Base-by-base conservation (phyloP, 2,113 vertebrate species). In the Misgurnus anguillicaudatus region DNA sequence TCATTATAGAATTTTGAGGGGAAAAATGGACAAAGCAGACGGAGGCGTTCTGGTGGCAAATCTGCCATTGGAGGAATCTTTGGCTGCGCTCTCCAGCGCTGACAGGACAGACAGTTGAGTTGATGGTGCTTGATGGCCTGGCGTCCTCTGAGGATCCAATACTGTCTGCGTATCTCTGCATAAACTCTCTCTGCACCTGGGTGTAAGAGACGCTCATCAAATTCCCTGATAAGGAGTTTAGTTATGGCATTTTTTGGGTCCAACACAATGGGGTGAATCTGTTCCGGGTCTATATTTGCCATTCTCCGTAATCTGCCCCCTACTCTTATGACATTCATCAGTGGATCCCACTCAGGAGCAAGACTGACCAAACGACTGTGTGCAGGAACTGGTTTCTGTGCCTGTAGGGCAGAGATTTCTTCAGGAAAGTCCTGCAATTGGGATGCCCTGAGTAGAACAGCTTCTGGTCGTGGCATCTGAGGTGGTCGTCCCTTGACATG, bases 21-120 rank as follows among this genome's bases (percentile, higher is more conserved):
- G n/a, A n/a, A n/a, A n/a, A n/a, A n/a, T n/a, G n/a, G n/a, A 64
- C 62, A 64, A 8, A 64, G 16, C 14, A 64, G 8, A 9, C 16
- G 4, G 36, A 39, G n/a, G n/a, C 8, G 16, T n/a, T 64, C 38
- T 16, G 62, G 16, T n/a, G 62, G 62, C 3, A 64, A 41, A 14
- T 64, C 38, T n/a, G 69, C 24, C 69, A 72, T 57, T 19, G 57
- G 71, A 2, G 57, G 57, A 0, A 74, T 7, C 39, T 74, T 74
- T 62, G 71, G 57, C 17, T 60, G 55, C 0, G 58, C 21, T 24
- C 72, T 47, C 72, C 51, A 72, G 0, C 16, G 7, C 38, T 41
- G 62, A 38, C 66, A 68, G 1, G 45, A 14, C 11, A 16, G 19
- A 69, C 66, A 69, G 13, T n/a, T n/a, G n/a, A n/a, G n/a, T n/a